Evolutionary conservation across 2,888 invertebrate species (phyloP).

Genomic region (Nemotelus nigrinus): DNA sequence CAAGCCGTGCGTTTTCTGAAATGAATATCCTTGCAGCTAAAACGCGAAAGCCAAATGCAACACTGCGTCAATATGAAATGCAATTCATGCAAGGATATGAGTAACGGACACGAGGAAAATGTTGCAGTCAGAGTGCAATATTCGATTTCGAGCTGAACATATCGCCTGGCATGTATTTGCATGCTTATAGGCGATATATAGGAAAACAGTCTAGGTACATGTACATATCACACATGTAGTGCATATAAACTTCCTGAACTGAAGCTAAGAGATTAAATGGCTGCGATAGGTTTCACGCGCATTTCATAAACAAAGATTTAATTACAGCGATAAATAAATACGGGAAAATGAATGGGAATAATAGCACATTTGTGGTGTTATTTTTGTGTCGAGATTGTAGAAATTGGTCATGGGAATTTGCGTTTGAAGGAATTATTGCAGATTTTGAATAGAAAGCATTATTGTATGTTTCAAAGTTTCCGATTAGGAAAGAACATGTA

Average conservation of each 20-base stretch:
- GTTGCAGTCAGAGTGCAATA: not conserved
- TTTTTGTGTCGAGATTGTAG: too few relatives aligned
- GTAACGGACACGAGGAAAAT: not conserved
- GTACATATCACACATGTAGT: not conserved
- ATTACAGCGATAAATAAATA: constrained; percentile 43
- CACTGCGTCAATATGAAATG: constrained; percentile 32
- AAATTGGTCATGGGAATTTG: too few relatives aligned
- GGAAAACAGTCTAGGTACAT: not conserved
- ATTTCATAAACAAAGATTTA: constrained; percentile 45
- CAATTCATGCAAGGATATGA: not conserved
- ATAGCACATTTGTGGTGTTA: not conserved
- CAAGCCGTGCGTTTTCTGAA: not conserved
- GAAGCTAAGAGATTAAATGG: constrained; percentile 40
- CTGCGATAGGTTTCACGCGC: constrained; percentile 43
- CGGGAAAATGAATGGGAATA: constrained; percentile 38
- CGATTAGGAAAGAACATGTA: too few relatives aligned
- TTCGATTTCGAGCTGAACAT: constrained; percentile 21
- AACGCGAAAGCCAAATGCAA: constrained; percentile 13
- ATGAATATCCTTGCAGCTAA: constrained; percentile 9
- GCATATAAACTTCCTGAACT: constrained; percentile 12
- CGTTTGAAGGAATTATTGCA: too few relatives aligned
- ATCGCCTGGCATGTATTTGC: constrained; percentile 8
- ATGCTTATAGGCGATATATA: too few relatives aligned
- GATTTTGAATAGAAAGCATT: too few relatives aligned
- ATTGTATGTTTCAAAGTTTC: too few relatives aligned